Percentiles rank a stretch among this genome's conserved stretches.
Conservation (phyloP, 1,140 invertebrate genomes). For the Bombus confusus region DNA sequence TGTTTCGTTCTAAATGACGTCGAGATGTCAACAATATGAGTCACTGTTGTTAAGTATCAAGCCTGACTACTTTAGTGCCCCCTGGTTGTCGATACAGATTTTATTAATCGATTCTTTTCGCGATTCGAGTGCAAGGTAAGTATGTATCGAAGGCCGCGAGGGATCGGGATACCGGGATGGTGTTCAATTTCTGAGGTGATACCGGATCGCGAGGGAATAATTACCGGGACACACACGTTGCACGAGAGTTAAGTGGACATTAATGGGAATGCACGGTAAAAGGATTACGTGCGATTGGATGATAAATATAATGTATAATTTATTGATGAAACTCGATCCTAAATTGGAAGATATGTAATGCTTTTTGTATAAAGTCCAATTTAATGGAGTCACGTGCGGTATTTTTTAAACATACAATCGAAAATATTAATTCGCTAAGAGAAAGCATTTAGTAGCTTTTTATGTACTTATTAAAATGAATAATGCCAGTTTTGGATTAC, state of each 20-base stretch:
- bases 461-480: background rate
- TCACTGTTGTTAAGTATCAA: background rate
- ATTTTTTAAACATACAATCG: background rate
- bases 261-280: conserved; percentile 6
- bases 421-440: background rate
- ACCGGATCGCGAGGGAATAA: conserved; percentile 10
- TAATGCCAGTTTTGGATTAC: background rate
- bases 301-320: conserved; percentile 17
- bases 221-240: conserved; percentile 27
- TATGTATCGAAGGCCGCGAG: background rate
- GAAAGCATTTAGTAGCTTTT: background rate
- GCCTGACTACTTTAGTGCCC: background rate
- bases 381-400: background rate
- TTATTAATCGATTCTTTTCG: background rate
- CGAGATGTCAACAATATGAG: background rate
- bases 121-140: background rate
- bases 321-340: background rate
- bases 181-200: conserved; percentile 27
- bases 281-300: conserved; percentile 1
- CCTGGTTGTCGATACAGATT: background rate
- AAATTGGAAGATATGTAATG: background rate
- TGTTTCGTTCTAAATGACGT: background rate
- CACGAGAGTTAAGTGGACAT: background rate
- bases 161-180: background rate
- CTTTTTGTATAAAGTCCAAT: background rate